Evolutionary conservation across 1,140 invertebrate genomes (phyloP).

Genomic region (Notospermus geniculatus): DNA sequence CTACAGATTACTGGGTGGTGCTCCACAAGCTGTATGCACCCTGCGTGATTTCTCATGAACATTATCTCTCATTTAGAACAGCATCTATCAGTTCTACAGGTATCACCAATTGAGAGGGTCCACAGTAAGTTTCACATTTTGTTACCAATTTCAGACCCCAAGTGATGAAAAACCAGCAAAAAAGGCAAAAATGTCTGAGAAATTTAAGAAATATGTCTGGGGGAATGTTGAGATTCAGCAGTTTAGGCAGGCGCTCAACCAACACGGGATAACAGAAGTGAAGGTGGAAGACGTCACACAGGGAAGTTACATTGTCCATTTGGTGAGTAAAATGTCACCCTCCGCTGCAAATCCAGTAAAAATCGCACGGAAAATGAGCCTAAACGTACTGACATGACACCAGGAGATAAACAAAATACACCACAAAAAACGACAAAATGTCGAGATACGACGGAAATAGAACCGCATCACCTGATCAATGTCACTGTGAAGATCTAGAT

Average conservation of each 20-base stretch:
- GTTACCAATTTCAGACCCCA: not conserved
- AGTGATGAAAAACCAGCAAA: not conserved
- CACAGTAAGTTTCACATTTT: not conserved
- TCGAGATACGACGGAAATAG: no score
- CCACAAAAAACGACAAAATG: no score
- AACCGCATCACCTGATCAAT: no score
- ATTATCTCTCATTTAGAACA: no score
- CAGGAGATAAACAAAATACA: no score
- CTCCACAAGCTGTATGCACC: no score
- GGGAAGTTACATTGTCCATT: slow-evolving; percentile 72
- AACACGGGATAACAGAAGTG: slow-evolving; percentile 73
- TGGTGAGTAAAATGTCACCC: slow-evolving; percentile 68
- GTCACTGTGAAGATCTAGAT: no score
- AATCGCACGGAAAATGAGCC: no score
- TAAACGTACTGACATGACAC: no score
- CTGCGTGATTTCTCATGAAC: no score
- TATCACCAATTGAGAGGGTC: not conserved
- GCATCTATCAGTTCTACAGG: not conserved
- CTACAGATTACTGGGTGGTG: no score
- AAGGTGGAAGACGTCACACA: slow-evolving; percentile 68
- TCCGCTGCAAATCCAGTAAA: no score
- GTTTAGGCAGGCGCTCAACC: slow-evolving; percentile 71
- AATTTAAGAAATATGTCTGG: slow-evolving; percentile 60
- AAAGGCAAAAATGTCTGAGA: not conserved
- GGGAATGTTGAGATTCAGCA: slow-evolving; percentile 77